These are phyloP conservation scores for Mus musculus DNA, from an alignment of 2,113 vertebrate genomes.

Conservation along the genomic window GRCm39 chr8:99264501-99265000, in stretches of 20 bases:
- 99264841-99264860: background rate
- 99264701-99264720: background rate
- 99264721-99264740: background rate
- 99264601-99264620: background rate
- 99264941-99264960: background rate
- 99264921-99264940: background rate
- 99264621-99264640: background rate
- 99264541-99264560: background rate
- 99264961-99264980: background rate
- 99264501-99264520: no score
- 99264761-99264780: background rate
- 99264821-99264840: no score
- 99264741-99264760: fast-evolving
- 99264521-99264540: no score
- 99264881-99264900: background rate
- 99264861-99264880: background rate
- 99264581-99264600: background rate
- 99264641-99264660: background rate
- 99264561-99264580: background rate
- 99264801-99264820: background rate
- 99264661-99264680: background rate
- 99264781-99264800: background rate
- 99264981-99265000: background rate
- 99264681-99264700: background rate
- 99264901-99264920: background rate